Evolutionary conservation across 2,888 invertebrate genomes (phyloP).

Genomic region (Campoplex nolae): DNA sequence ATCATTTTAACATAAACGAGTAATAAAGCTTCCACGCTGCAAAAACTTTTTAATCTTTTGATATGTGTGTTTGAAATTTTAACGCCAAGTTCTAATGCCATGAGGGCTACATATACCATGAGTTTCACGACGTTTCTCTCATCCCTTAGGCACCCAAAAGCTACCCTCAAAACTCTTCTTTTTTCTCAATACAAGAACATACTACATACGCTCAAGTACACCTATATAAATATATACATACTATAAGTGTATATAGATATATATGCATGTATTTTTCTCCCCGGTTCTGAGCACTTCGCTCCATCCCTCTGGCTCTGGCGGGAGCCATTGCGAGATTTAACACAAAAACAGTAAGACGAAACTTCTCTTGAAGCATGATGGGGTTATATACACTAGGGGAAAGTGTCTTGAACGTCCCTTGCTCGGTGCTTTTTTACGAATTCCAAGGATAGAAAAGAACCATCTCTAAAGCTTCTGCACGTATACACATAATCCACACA

Average conservation of each 20-base stretch:
- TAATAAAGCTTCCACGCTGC: not conserved
- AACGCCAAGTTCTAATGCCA: not conserved
- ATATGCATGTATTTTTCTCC: slow-evolving; percentile 12
- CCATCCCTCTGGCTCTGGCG: slow-evolving; percentile 23
- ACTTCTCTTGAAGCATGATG: slow-evolving; percentile 56
- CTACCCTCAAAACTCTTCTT: slow-evolving; percentile 57
- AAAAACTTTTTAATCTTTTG: not conserved
- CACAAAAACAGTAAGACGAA: slow-evolving; percentile 66
- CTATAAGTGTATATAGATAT: slow-evolving; percentile 1
- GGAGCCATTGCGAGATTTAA: slow-evolving; percentile 65
- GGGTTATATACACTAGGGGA: slow-evolving; percentile 37
- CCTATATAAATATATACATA: too few relatives aligned
- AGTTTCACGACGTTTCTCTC: slow-evolving; percentile 53
- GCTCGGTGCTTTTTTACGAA: slow-evolving; percentile 36
- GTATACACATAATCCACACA: not conserved
- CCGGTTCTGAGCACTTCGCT: slow-evolving; percentile 26
- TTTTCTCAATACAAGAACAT: not conserved
- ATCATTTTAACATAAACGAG: not conserved
- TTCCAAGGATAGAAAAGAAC: slow-evolving; percentile 50
- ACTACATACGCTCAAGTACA: not conserved
- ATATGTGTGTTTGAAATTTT: not conserved
- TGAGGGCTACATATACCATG: not conserved
- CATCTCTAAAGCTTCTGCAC: slow-evolving; percentile 19
- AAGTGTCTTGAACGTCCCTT: slow-evolving; percentile 46
- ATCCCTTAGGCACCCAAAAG: slow-evolving; percentile 59